These are phyloP conservation scores for Raja brachyura DNA, from an alignment of 2,113 vertebrate species.

Conservation along the genomic window DNA sequence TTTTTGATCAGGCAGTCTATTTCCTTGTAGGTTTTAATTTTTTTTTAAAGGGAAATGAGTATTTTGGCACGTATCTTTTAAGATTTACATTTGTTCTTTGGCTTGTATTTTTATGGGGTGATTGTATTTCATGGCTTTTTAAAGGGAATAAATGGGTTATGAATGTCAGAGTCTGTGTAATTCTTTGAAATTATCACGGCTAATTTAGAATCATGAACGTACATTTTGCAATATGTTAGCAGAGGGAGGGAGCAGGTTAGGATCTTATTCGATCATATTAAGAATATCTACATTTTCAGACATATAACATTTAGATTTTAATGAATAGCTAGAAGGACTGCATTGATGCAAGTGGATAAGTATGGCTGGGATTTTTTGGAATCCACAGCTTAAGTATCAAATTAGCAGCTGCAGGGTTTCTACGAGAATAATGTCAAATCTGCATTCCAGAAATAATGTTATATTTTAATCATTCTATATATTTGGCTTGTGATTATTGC, in stretches of 20 bases:
- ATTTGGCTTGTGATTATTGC: not conserved
- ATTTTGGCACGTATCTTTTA: conserved; percentile 21
- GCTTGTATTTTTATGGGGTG: conserved; percentile 5
- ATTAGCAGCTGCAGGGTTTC: not conserved
- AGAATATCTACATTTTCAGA: not conserved
- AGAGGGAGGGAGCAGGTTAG: too few species aligned
- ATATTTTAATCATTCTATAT: not conserved
- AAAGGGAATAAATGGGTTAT: conserved; percentile 36
- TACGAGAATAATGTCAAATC: not conserved
- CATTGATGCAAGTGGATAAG: not conserved
- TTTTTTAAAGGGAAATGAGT: not conserved
- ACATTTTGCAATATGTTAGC: not conserved
- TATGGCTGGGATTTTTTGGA: not conserved
- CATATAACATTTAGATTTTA: not conserved
- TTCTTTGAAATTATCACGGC: not conserved
- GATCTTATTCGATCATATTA: not conserved
- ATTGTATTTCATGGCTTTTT: conserved; percentile 31
- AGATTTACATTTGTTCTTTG: conserved; percentile 25
- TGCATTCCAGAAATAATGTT: not conserved
- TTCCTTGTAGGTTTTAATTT: not conserved
- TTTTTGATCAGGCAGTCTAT: not conserved
- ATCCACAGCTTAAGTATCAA: too few species aligned
- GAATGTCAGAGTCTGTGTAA: not conserved
- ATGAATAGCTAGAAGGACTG: not conserved
- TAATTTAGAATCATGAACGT: not conserved